phyloP scores from a whole-genome alignment of 1,140 invertebrate genomes.

The Hermetia illucens region DNA sequence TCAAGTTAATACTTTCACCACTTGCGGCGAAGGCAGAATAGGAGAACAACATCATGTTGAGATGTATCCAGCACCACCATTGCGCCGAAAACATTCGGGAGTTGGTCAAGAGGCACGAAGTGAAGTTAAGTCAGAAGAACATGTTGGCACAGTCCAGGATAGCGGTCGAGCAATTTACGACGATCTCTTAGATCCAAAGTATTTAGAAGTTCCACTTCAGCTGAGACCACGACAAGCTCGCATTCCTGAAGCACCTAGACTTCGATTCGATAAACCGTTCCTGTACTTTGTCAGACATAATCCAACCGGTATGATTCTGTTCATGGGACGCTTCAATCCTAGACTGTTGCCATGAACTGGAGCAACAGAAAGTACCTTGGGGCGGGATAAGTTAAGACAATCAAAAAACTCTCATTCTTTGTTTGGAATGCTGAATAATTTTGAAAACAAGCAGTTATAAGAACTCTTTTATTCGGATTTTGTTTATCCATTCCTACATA shows the following conservation, averaged over 20 bases:
- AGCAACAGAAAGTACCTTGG: too few relatives aligned
- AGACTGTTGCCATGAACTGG: constrained; percentile 47
- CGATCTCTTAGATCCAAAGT: constrained; percentile 42
- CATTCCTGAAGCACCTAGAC: constrained; percentile 48
- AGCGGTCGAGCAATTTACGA: constrained; percentile 44
- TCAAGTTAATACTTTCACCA: constrained; percentile 63
- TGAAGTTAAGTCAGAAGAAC: constrained; percentile 11
- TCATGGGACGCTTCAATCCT: constrained; percentile 73
- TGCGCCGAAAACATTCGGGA: constrained; percentile 30
- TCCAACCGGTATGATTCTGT: constrained; percentile 69
- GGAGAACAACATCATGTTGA: constrained; percentile 60
- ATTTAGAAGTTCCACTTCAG: constrained; percentile 45
- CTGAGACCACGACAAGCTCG: constrained; percentile 53
- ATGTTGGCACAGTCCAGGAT: constrained; percentile 27
- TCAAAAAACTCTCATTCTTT: too few relatives aligned
- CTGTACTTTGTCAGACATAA: constrained; percentile 75
- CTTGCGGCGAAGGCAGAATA: constrained; percentile 58
- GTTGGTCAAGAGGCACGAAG: too few relatives aligned
- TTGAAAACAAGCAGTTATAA: too few relatives aligned
- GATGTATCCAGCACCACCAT: constrained; percentile 55
- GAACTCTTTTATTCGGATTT: too few relatives aligned
- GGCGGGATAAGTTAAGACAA: too few relatives aligned
- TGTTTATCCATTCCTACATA: too few relatives aligned
- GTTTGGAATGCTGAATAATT: too few relatives aligned
- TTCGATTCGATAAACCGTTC: constrained; percentile 72